These are phyloP conservation scores for Hipposideros larvatus DNA, from an alignment of 2,797 vertebrate species.

Conservation along the genomic window DNA sequence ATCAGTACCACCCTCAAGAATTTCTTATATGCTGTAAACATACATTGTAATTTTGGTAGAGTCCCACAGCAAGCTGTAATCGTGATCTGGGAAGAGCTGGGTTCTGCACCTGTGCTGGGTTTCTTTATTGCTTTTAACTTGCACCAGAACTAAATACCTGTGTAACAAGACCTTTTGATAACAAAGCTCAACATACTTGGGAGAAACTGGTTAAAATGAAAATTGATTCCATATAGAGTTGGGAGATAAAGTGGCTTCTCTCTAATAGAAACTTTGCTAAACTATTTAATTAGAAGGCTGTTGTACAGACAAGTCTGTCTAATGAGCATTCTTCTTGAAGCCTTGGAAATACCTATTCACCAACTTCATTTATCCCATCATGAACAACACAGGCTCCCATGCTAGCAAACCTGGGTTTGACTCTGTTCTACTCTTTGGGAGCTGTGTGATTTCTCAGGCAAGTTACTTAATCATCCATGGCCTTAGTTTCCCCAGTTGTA, in stretches of 20 bases:
- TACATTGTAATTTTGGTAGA: background rate
- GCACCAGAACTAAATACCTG: background rate
- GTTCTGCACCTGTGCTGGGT: background rate
- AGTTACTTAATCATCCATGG: background rate
- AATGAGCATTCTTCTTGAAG: constrained; percentile 5
- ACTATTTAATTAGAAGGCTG: constrained; percentile 46
- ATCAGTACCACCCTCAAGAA: constrained; percentile 39
- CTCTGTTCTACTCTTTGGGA: background rate
- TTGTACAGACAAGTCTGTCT: constrained; percentile 18
- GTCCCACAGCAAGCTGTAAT: background rate
- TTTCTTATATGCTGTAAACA: constrained; percentile 15
- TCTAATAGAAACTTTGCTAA: background rate
- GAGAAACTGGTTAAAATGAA: constrained; percentile 33
- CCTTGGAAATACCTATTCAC: constrained; percentile 4
- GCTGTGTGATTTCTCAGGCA: background rate
- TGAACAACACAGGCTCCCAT: background rate
- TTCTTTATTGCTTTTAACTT: constrained; percentile 21
- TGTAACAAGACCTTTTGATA: background rate
- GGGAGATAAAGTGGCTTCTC: background rate
- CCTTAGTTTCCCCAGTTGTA: background rate
- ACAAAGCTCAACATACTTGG: background rate
- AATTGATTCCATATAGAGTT: background rate
- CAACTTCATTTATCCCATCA: background rate
- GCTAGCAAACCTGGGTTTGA: background rate
- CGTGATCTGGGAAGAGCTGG: background rate